Conservation (phyloP, 1,140 invertebrate genomes). For the Stegodyphus mimosarum region DNA sequence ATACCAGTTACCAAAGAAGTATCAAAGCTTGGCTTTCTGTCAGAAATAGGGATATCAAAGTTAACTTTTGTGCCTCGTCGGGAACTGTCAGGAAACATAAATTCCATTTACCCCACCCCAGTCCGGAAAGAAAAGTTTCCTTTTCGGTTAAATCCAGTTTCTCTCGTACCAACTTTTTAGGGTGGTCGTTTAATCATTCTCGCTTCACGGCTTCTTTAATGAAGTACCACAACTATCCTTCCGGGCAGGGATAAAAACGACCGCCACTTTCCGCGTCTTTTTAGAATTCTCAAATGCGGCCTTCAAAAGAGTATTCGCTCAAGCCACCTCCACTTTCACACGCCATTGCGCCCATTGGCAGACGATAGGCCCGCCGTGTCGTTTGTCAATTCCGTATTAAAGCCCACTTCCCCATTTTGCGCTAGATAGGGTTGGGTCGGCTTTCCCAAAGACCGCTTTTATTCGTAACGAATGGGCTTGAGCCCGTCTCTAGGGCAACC, state of each 20-base stretch:
- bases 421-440: conserved; percentile 8
- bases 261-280: neutral
- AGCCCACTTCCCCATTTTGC: neutral
- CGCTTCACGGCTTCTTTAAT: conserved; percentile 28
- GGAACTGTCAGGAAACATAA: too few relatives aligned
- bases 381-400: conserved; percentile 49
- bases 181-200: conserved; percentile 26
- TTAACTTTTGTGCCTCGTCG: too few relatives aligned
- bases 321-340: conserved; percentile 23
- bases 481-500: conserved; percentile 38
- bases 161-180: neutral
- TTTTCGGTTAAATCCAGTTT: neutral
- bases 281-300: neutral
- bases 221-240: neutral
- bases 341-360: conserved; percentile 44
- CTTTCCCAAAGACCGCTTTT: conserved; percentile 31
- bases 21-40: too few relatives aligned
- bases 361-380: conserved; percentile 12
- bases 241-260: conserved; percentile 19
- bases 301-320: neutral
- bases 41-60: too few relatives aligned
- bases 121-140: neutral
- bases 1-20: too few relatives aligned
- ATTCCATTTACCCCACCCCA: too few relatives aligned
- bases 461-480: conserved; percentile 44